Percentiles rank a stretch among this genome's conserved stretches.
phyloP scores from a whole-genome alignment of 1,140 invertebrate species.

The Rhynchophorus ferrugineus region DNA sequence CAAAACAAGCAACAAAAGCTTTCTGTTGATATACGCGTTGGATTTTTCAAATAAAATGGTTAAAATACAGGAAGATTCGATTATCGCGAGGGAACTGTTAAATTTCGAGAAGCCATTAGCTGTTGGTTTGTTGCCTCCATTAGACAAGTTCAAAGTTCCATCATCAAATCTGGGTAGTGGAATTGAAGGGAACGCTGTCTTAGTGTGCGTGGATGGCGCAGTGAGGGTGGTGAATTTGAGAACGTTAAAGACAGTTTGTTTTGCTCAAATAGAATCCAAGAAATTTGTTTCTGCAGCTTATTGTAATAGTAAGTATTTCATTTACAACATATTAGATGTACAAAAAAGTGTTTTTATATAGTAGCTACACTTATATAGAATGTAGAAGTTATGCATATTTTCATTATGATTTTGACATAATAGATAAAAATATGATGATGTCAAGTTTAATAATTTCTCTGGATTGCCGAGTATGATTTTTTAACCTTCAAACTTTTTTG shows the following conservation, averaged over 20 bases:
- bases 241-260: constrained; percentile 54
- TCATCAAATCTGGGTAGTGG: constrained; percentile 26
- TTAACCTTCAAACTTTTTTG: too few relatives aligned
- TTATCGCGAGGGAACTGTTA: constrained; percentile 53
- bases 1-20: constrained; percentile 30
- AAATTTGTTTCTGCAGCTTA: constrained; percentile 68
- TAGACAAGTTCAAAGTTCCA: constrained; percentile 40
- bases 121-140: constrained; percentile 55
- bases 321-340: too few relatives aligned
- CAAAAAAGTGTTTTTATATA: too few relatives aligned
- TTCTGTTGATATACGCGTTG: constrained; percentile 51
- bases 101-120: constrained; percentile 58
- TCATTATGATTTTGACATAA: too few relatives aligned
- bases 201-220: constrained; percentile 62
- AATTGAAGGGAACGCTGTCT: constrained; percentile 42
- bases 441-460: too few relatives aligned
- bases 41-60: constrained; percentile 50
- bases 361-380: too few relatives aligned
- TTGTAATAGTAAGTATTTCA: constrained; percentile 56
- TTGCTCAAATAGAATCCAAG: constrained; percentile 56
- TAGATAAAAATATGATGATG: too few relatives aligned
- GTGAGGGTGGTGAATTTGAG: constrained; percentile 59
- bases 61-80: constrained; percentile 52
- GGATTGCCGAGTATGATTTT: too few relatives aligned
- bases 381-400: too few relatives aligned